Conservation (phyloP, 2,797 vertebrate species). For the Salmo trutta region DNA sequence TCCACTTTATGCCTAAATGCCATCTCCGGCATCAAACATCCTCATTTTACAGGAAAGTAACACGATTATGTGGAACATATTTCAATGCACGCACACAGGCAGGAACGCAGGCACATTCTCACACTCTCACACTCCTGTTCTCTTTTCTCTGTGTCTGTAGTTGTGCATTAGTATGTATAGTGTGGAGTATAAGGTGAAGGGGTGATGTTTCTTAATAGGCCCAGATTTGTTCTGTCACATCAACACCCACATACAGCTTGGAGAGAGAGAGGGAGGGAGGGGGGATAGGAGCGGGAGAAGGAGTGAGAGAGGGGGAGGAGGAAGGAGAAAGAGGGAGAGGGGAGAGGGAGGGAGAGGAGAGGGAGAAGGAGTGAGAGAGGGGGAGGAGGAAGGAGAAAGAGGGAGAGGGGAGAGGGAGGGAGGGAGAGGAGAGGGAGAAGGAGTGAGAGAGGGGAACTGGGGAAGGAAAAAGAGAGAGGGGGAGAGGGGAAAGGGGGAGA, state of each 20-base stretch:
- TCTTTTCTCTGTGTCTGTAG: slow-evolving; percentile 30
- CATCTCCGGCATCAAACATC: slow-evolving; percentile 55
- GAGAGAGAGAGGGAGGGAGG: background rate
- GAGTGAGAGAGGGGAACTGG: no score
- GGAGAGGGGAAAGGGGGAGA: background rate
- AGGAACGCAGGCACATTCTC: background rate
- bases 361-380: background rate
- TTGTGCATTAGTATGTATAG: slow-evolving; percentile 70
- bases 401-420: background rate
- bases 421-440: background rate
- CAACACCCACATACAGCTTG: slow-evolving; percentile 68
- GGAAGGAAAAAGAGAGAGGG: background rate
- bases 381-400: background rate
- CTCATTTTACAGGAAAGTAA: slow-evolving; percentile 50
- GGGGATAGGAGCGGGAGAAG: background rate
- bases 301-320: no score
- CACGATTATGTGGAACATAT: slow-evolving; percentile 58
- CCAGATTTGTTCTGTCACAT: slow-evolving; percentile 74
- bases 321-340: background rate
- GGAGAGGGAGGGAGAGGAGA: background rate
- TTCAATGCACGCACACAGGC: background rate
- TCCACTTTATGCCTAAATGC: slow-evolving; percentile 57
- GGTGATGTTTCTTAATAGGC: slow-evolving; percentile 75
- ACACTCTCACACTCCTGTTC: slow-evolving; percentile 29
- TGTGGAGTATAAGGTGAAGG: slow-evolving; percentile 67